Percentiles rank a stretch among this genome's conserved stretches.
These are phyloP conservation scores for Colaptes auratus DNA, from an alignment of 2,113 vertebrate genomes.

Conservation along the genomic window DNA sequence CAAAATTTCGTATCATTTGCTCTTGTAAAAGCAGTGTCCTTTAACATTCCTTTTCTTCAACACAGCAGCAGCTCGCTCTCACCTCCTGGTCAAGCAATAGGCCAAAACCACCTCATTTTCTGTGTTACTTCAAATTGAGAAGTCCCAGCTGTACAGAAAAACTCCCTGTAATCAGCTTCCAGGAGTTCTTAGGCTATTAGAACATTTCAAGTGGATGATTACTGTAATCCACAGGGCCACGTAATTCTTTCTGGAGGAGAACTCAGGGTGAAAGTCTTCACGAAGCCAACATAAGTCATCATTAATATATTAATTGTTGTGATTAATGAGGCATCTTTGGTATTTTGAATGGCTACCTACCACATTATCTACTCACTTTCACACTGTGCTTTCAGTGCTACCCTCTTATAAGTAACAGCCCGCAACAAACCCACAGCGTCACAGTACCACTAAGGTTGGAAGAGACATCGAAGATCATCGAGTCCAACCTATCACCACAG, in stretches of 20 bases:
- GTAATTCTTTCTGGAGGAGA: not conserved
- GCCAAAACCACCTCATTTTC: not conserved
- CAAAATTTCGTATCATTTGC: not conserved
- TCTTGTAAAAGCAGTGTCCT: not conserved
- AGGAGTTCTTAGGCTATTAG: not conserved
- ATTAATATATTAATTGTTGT: not conserved
- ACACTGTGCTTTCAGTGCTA: not conserved
- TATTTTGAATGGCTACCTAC: not conserved
- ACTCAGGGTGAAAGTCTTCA: not conserved
- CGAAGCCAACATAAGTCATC: not conserved
- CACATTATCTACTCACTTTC: not conserved
- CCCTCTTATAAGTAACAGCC: not conserved
- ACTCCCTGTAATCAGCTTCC: not conserved
- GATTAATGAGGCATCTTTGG: not conserved
- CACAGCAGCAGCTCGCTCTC: not conserved
- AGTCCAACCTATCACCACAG: no score
- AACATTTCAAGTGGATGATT: not conserved
- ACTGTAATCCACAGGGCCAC: not conserved
- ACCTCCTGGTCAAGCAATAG: not conserved
- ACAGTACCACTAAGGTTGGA: no score
- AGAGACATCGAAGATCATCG: no score
- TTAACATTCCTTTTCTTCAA: not conserved
- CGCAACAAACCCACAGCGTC: not conserved
- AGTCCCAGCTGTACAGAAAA: not conserved
- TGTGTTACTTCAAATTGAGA: not conserved